Base-by-base conservation (phyloP, 2,888 invertebrate species). In the Eristalis tenax region DNA sequence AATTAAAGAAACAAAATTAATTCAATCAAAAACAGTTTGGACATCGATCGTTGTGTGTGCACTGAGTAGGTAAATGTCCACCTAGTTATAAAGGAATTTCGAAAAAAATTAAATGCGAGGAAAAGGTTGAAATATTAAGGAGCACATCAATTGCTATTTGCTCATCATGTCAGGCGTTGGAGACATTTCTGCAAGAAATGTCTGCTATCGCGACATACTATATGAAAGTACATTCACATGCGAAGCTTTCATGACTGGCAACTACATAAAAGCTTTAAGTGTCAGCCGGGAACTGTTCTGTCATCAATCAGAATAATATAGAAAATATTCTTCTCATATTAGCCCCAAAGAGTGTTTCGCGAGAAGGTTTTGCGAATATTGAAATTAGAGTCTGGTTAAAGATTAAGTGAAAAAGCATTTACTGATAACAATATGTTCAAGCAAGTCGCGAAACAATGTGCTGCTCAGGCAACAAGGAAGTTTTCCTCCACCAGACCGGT, bases 401-500 rank as follows among this genome's bases (percentile, higher is more conserved):
- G 18, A 18, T 50, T 50, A 18, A n/a, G 59, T 59, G 59, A 26
- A 23, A 38, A 61, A 65, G n/a, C 65, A 43, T 74, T 76, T 78
- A 74, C 38, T 74, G 77, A 65, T 78, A 71, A 43, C 66, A 94
- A 93, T 90, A 95, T 96, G 96, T 95, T 95, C 92, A 95, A 95
- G 89, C 95, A 95, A 92, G 91, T 94, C 76, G 92, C 95, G 87
- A 95, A 94, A 91, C 95, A 95, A 89, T 93, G 94, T 89, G 93
- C 93, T 88, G 94, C 94, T 91, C 95, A 95, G 93, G 94, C 94
- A 88, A 93, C 93, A 89, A 95, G 95, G 91, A 94, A 93, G 90
- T 94, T 95, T 91, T 95, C 95, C 90, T 95, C 95, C 84, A 93
- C 94, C 89, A 93, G 94, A 87, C 94, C 94, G 94, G 95, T 95